Conservation (phyloP, 2,888 invertebrate species). For the Hoplodrina blanda region DNA sequence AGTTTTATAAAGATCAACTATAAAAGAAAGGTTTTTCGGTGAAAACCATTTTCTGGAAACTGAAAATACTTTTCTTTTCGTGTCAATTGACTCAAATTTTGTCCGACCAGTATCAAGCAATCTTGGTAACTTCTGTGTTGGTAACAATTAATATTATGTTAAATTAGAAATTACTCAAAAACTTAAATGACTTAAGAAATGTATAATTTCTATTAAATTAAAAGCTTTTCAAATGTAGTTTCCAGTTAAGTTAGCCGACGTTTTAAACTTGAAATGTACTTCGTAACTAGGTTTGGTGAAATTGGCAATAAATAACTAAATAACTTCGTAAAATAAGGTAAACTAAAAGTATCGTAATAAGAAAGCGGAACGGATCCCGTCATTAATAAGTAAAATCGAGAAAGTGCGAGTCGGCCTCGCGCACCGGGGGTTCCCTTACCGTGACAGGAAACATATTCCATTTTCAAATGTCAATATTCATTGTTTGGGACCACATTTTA, state of each 20-base stretch:
- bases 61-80: too few species aligned
- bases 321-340: constrained; percentile 11
- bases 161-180: not conserved
- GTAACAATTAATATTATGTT: too few species aligned
- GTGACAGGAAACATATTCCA: not conserved
- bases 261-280: constrained; percentile 4
- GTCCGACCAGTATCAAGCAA: too few species aligned
- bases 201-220: not conserved
- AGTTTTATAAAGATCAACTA: too few species aligned
- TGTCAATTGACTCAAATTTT: too few species aligned
- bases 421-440: not conserved
- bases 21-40: too few species aligned
- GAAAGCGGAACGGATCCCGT: constrained; percentile 45
- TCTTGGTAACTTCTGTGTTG: too few species aligned
- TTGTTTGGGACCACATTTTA: not conserved
- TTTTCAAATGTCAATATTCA: not conserved
- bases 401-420: not conserved
- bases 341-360: constrained; percentile 9
- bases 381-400: constrained; percentile 16
- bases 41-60: too few species aligned
- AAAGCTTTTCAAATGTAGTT: not conserved
- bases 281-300: not conserved
- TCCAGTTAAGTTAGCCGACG: not conserved
- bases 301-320: constrained; percentile 20
- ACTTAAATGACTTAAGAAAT: not conserved